Evolutionary conservation across 2,113 vertebrate genomes (phyloP), one percentile per base, ranked within the genome.

Genomic region (Lophura nycthemera): DNA sequence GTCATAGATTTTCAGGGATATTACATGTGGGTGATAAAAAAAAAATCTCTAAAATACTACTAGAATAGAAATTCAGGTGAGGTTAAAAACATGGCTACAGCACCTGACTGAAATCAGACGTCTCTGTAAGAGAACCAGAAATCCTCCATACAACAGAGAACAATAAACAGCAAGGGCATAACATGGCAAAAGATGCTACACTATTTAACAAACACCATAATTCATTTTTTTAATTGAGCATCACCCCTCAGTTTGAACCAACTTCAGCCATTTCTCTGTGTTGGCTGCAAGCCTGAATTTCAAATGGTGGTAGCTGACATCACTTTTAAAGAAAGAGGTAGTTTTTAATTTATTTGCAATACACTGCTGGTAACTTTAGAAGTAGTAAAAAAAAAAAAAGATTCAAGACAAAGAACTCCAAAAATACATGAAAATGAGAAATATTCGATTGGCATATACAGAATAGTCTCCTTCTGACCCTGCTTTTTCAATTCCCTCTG

Each of bases 231-330:
- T 61, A 93, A 48, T 81, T 85, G 47, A 88, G 21, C 16, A 54
- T 54, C 64, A 42, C 25, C 66, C 60, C 64, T 81, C 88, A 43
- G 5, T 69, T 91, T 84, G 85, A 87, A 43, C 8, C 25, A 82
- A 85, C 43, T 96, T 90, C 8, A 45, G 50, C 59, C 34, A 67
- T 93, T 89, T 91, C 71, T 71, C 59, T 75, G 18, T 13, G 47
- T 75, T 40, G 84, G 78, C 65, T 77, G 74, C 64, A 94, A 94
- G 57, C 29, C 71, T 88, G 92, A 81, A 90, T 87, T 59, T 72
- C 86, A 97, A 95, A 87, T 34, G 61, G 74, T n/a, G 54, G 57
- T 21, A 30, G 73, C 92, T 95, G 90, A 88, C 86, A 96, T 70
- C 48, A 34, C 13, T 93, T 75, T 84, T 88, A 90, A 92, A 86